Percentiles rank a stretch among this genome's conserved stretches.
phyloP scores from a whole-genome alignment of 2,113 vertebrate genomes.

The Ciconia maguari region DNA sequence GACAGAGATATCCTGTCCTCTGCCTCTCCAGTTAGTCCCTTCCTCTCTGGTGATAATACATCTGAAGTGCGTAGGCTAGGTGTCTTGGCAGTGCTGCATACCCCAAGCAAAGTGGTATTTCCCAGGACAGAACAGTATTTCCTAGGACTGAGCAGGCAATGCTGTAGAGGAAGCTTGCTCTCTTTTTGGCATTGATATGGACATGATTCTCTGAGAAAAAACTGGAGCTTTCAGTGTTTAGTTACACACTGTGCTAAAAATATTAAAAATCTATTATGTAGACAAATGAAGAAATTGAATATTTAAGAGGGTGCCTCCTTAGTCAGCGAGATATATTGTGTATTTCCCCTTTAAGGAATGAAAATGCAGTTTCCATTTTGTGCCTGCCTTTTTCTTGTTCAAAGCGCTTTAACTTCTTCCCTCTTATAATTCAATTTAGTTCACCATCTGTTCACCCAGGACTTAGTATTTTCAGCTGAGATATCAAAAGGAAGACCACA shows the following conservation, averaged over 20 bases:
- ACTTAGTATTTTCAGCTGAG: slow-evolving; percentile 59
- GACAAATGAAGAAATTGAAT: not conserved
- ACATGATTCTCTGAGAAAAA: not conserved
- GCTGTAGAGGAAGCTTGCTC: not conserved
- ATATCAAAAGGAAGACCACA: slow-evolving; percentile 49
- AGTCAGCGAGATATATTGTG: not conserved
- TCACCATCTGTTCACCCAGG: slow-evolving; percentile 47
- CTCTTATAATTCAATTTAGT: slow-evolving; percentile 55
- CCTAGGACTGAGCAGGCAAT: not conserved
- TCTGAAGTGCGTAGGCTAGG: not conserved
- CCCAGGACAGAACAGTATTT: not conserved
- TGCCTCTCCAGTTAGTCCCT: not conserved
- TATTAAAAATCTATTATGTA: not conserved
- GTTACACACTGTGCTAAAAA: not conserved
- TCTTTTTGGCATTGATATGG: not conserved
- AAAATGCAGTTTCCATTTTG: slow-evolving; percentile 3
- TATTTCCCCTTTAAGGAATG: slow-evolving; percentile 19
- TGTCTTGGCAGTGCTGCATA: not conserved
- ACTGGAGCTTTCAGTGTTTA: not conserved
- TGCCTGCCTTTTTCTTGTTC: slow-evolving; percentile 7
- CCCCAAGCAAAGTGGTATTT: not conserved
- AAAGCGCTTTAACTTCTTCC: slow-evolving; percentile 26
- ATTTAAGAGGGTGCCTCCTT: not conserved
- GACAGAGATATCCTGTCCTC: not conserved
- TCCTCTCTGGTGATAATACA: not conserved